Conservation (phyloP, 1,140 invertebrate species). For the Caenorhabditis briggsae region DNA sequence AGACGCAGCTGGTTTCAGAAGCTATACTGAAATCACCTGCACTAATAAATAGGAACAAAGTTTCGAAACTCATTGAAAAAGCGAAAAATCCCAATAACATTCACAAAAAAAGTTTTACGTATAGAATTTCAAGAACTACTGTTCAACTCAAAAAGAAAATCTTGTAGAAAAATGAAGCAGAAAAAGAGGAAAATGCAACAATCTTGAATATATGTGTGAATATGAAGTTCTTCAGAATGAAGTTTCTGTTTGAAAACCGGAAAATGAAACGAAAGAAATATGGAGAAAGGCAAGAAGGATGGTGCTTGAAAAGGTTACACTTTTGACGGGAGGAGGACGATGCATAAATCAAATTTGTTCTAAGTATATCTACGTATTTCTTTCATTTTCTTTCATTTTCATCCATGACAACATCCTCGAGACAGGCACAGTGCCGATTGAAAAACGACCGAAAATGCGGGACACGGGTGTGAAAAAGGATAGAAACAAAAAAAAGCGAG, state of each 20-base stretch:
- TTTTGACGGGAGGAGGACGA: neutral
- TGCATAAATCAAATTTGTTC: slow-evolving; percentile 27
- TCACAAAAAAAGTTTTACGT: too few species aligned
- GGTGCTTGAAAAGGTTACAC: slow-evolving; percentile 46
- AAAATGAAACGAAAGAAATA: neutral
- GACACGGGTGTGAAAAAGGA: slow-evolving; percentile 4
- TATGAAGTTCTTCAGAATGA: slow-evolving; percentile 29
- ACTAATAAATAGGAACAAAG: too few species aligned
- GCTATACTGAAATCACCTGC: too few species aligned
- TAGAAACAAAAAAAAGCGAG: neutral
- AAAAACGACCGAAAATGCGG: slow-evolving; percentile 44
- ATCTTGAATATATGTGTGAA: slow-evolving; percentile 3
- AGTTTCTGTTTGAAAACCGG: slow-evolving; percentile 28
- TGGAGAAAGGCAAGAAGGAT: neutral
- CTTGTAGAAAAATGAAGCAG: neutral
- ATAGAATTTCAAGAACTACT: too few species aligned
- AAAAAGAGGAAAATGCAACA: neutral
- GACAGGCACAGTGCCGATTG: slow-evolving; percentile 46
- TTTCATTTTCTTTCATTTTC: slow-evolving; percentile 9
- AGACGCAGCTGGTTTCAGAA: too few species aligned
- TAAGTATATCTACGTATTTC: slow-evolving; percentile 41
- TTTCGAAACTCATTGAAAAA: too few species aligned
- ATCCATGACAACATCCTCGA: neutral
- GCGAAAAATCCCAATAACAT: too few species aligned
- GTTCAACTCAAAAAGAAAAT: neutral